Evolutionary conservation across 30 jellyfish, hydroid and myxozoan genomes (phyloP).

Genomic region (Hydractinia echinata): DNA sequence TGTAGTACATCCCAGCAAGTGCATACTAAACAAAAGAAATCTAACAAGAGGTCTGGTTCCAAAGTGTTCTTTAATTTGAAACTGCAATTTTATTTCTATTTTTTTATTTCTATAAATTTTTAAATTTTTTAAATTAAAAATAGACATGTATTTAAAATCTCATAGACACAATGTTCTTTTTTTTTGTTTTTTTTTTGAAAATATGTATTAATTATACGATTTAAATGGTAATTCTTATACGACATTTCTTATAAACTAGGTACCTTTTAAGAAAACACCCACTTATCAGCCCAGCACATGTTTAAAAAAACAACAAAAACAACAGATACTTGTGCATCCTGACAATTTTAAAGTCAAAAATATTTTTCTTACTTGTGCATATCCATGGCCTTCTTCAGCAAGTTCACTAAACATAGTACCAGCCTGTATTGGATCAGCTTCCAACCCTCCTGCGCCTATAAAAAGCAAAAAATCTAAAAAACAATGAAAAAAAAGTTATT

Average conservation of each 20-base stretch:
- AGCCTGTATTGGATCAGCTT: slow-evolving; percentile 72
- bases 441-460: slow-evolving; percentile 84
- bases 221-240: too few species aligned
- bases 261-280: too few species aligned
- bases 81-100: neutral
- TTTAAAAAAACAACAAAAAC: too few species aligned
- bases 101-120: neutral
- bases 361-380: slow-evolving; percentile 64
- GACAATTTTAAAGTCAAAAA: too few species aligned
- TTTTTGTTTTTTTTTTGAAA: neutral
- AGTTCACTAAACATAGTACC: slow-evolving; percentile 61
- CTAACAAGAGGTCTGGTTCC: neutral
- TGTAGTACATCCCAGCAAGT: slow-evolving; percentile 81
- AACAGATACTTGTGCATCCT: too few species aligned
- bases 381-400: slow-evolving; percentile 81
- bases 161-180: neutral
- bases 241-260: too few species aligned
- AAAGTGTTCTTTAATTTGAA: neutral
- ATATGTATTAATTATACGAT: neutral
- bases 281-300: too few species aligned
- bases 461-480: neutral
- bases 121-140: neutral
- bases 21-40: slow-evolving; percentile 46
- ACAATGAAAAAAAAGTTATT: neutral
- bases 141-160: neutral